Evolutionary conservation across 2,888 invertebrate species (phyloP), one percentile per base, ranked within the genome.

Genomic region (Cylloceria caligata): DNA sequence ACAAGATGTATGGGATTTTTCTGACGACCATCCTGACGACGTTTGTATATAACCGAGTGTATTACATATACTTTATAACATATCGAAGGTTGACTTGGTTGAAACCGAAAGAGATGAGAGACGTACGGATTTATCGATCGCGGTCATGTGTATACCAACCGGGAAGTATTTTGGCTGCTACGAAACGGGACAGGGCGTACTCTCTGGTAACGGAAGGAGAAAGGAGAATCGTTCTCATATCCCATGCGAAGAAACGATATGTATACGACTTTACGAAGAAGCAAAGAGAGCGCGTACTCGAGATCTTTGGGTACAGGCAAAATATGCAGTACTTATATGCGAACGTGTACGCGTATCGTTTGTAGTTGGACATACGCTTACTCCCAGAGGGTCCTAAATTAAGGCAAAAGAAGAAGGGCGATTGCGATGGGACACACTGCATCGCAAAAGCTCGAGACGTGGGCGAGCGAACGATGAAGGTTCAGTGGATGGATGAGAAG

Each of bases 401-500:
- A 89, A 91, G 88, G 89, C 86, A 88, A 88, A 89, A 89, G 87
- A 90, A 89, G 87, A 88, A 60, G 83, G 87, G 86, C 84, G 85
- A 81, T 34, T 49, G 74, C 74, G 65, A 71, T 30, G 62, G 55
- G 72, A 52, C 39, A 67, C 73, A 52, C 74, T 79, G 74, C 74
- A 75, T 79, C 78, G 82, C 78, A 71, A 82, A 79, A 73, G 71
- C 67, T 69, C 78, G 69, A 65, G 74, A 78, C 81, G 81, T 82
- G 81, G 81, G 81, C 82, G 82, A 78, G 42, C 71, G 78, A 75
- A 52, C 69, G 57, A 74, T 42, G 68, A 65, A 49, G 42, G 55
- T 42, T 49, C 34, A 65, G 27, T 64, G 65, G 72, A 62, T 36
- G 52, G 60, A 71, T 62, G 69, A 62, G 79, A 81, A 55, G 83